Percentiles rank a stretch among this genome's conserved stretches.
phyloP scores from a whole-genome alignment of 2,888 invertebrate species.

The Notocelia uddmanniana region DNA sequence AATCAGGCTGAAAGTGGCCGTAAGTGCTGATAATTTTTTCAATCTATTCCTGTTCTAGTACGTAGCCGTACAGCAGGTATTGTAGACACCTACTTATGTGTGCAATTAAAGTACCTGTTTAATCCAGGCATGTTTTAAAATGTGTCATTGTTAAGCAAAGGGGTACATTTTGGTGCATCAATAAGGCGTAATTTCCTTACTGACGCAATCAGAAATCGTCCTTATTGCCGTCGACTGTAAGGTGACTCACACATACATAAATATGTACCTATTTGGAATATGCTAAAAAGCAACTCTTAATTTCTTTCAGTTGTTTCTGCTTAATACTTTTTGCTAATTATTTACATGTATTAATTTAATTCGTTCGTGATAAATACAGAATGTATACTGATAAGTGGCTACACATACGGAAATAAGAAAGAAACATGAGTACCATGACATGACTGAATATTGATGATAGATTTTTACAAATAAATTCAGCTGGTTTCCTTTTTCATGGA shows the following conservation, averaged over 20 bases:
- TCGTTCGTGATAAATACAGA: not conserved
- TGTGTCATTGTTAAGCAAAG: no score
- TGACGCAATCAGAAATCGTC: no score
- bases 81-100: not conserved
- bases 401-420: not conserved
- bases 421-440: no score
- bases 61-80: not conserved
- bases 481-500: not conserved
- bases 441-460: not conserved
- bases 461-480: no score
- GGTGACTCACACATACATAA: no score
- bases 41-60: constrained; percentile 15
- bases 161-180: no score
- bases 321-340: not conserved
- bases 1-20: constrained; percentile 33
- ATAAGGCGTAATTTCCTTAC: no score
- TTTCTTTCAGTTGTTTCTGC: not conserved
- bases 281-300: not conserved
- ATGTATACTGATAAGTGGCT: not conserved
- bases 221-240: no score
- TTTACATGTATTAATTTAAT: not conserved
- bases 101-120: not conserved
- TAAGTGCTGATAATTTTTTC: constrained; percentile 26
- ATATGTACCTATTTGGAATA: not conserved
- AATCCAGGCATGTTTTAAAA: not conserved